Percentiles rank a stretch among this genome's conserved stretches.
Conservation (phyloP, 2,113 vertebrate species). For the Nipponia nippon region DNA sequence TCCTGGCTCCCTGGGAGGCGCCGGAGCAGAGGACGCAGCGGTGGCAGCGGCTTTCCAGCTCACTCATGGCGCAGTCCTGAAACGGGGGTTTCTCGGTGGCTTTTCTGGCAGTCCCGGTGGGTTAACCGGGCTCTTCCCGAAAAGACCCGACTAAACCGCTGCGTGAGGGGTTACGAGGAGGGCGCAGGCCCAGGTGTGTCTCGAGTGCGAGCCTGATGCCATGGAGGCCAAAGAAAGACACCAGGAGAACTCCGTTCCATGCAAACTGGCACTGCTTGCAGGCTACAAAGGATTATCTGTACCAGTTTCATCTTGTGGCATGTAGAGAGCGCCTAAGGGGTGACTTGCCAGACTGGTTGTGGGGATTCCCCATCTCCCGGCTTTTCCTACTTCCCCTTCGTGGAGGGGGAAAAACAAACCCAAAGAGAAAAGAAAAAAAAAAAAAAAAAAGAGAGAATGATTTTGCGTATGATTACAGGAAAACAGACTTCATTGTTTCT, state of each 20-base stretch:
- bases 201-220: slow-evolving; percentile 35
- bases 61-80: neutral
- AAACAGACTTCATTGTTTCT: slow-evolving; percentile 31
- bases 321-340: slow-evolving; percentile 42
- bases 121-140: neutral
- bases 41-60: neutral
- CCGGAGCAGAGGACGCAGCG: neutral
- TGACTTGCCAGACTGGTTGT: slow-evolving; percentile 61
- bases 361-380: slow-evolving; percentile 25
- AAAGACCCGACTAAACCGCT: neutral
- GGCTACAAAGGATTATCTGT: slow-evolving; percentile 79
- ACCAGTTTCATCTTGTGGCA: slow-evolving; percentile 46
- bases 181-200: slow-evolving; percentile 23
- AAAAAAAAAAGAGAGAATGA: neutral
- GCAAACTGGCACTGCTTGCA: slow-evolving; percentile 83
- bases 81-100: neutral
- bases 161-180: neutral
- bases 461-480: slow-evolving; percentile 27
- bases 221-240: slow-evolving; percentile 61
- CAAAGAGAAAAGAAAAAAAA: neutral
- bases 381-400: neutral
- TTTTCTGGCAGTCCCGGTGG: neutral
- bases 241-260: slow-evolving; percentile 82
- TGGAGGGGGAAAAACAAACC: neutral
- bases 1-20: neutral